Conservation (phyloP, 1,140 invertebrate species). For the Sipha flava region DNA sequence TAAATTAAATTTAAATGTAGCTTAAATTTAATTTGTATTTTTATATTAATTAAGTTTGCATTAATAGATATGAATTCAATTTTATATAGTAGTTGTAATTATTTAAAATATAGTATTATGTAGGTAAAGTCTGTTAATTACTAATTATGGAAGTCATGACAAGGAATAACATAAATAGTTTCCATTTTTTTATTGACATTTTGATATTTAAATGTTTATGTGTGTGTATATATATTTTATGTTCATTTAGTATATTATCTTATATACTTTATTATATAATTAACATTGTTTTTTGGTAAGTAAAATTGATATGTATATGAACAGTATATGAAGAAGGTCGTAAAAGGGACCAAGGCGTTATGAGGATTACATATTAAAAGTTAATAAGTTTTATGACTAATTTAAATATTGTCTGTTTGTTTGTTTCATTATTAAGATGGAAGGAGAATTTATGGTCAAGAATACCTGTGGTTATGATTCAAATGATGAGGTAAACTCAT, state of each 20-base stretch:
- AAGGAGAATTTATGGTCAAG: slow-evolving; percentile 14
- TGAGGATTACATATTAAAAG: neutral
- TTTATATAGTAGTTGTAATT: neutral
- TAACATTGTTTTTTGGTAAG: neutral
- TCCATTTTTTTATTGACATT: neutral
- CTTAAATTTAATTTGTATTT: neutral
- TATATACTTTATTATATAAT: neutral
- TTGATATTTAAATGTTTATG: neutral
- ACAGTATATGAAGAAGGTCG: slow-evolving; percentile 17
- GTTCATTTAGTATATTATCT: neutral
- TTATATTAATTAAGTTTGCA: neutral
- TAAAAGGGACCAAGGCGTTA: slow-evolving; percentile 24
- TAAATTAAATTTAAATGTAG: slow-evolving; percentile 2
- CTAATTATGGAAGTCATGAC: neutral
- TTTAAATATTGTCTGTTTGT: slow-evolving; percentile 11
- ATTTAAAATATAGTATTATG: too few species aligned
- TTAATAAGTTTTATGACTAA: neutral
- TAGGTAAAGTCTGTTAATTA: neutral
- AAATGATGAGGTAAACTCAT: neutral
- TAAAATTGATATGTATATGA: neutral
- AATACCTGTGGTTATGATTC: slow-evolving; percentile 25
- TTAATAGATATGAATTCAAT: neutral
- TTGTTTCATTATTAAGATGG: slow-evolving; percentile 30
- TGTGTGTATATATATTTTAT: neutral
- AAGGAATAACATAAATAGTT: neutral